Conservation (phyloP, 2,888 invertebrate genomes). For the Chironomus tentans region DNA sequence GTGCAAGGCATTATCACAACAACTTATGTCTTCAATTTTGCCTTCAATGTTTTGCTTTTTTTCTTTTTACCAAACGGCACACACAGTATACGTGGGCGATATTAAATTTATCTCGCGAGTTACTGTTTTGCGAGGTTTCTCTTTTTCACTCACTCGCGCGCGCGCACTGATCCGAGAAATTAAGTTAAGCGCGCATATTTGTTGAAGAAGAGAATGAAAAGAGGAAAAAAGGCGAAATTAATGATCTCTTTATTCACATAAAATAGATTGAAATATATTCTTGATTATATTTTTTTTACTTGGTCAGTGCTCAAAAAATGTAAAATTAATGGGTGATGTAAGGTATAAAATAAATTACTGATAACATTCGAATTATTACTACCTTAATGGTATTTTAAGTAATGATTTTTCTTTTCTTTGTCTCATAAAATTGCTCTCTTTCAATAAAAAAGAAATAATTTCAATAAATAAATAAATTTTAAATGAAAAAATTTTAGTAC, state of each 20-base stretch:
- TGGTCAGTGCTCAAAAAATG: slow-evolving; percentile 8
- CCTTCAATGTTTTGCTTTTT: background rate
- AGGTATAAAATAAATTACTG: slow-evolving; percentile 9
- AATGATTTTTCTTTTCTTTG: background rate
- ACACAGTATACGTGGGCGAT: slow-evolving; percentile 18
- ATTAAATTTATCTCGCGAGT: slow-evolving; percentile 7
- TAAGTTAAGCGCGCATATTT: background rate
- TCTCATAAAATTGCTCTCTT: background rate
- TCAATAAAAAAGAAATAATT: background rate
- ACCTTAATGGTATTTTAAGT: slow-evolving; percentile 10
- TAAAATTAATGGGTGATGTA: background rate
- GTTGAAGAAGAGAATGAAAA: background rate
- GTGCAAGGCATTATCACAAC: slow-evolving; percentile 19
- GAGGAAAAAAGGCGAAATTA: slow-evolving; percentile 10
- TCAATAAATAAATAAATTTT: too few relatives aligned
- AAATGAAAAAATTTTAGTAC: too few relatives aligned
- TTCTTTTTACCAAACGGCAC: background rate
- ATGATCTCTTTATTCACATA: slow-evolving; percentile 20
- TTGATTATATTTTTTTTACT: slow-evolving; percentile 15
- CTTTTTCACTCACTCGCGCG: background rate
- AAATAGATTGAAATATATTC: slow-evolving; percentile 25
- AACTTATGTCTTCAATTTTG: slow-evolving; percentile 24
- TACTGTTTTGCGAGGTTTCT: slow-evolving; percentile 13
- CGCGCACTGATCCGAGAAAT: slow-evolving; percentile 3
- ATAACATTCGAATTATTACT: slow-evolving; percentile 10